Conservation (phyloP, 1,140 invertebrate species). For the Drepana arcuata region DNA sequence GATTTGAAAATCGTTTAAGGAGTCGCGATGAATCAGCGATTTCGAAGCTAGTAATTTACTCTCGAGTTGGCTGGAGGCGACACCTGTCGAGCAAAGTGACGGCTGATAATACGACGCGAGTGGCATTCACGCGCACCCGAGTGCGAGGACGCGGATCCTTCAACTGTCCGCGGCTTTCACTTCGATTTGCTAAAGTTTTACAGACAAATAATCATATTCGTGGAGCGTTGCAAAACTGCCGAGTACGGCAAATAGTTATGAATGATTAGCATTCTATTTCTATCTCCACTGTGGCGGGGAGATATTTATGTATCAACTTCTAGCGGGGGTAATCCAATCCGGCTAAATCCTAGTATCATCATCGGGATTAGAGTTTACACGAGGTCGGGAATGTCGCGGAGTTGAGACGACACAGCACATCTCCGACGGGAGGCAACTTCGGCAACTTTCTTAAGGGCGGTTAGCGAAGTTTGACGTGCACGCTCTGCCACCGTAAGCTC, state of each 20-base stretch:
- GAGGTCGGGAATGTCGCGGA: constrained; percentile 41
- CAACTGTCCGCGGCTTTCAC: constrained; percentile 17
- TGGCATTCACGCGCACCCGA: constrained; percentile 57
- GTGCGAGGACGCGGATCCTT: constrained; percentile 41
- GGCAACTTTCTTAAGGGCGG: constrained; percentile 64
- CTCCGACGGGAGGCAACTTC: constrained; percentile 56
- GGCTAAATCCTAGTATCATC: constrained; percentile 62
- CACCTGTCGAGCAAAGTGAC: constrained; percentile 67
- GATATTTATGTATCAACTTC: constrained; percentile 47
- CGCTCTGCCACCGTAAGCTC: constrained; percentile 54
- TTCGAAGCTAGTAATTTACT: constrained; percentile 69
- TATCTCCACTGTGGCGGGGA: constrained; percentile 25
- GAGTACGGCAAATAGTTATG: no score
- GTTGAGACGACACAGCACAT: constrained; percentile 49
- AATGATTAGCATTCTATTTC: constrained; percentile 11
- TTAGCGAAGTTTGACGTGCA: constrained; percentile 65
- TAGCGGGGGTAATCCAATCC: constrained; percentile 49
- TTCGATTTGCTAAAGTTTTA: constrained; percentile 5
- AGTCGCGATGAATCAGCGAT: constrained; percentile 65
- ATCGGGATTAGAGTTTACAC: constrained; percentile 64
- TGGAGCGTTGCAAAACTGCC: constrained; percentile 3
- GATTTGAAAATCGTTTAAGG: constrained; percentile 65
- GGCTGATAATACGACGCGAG: constrained; percentile 66
- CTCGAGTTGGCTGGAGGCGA: constrained; percentile 69
- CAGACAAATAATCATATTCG: constrained; percentile 1